Percentiles rank a stretch among this genome's conserved stretches.
Evolutionary conservation across 92 coral and sea anemone genomes (phyloP).

Genomic region (Palythoa grandis): DNA sequence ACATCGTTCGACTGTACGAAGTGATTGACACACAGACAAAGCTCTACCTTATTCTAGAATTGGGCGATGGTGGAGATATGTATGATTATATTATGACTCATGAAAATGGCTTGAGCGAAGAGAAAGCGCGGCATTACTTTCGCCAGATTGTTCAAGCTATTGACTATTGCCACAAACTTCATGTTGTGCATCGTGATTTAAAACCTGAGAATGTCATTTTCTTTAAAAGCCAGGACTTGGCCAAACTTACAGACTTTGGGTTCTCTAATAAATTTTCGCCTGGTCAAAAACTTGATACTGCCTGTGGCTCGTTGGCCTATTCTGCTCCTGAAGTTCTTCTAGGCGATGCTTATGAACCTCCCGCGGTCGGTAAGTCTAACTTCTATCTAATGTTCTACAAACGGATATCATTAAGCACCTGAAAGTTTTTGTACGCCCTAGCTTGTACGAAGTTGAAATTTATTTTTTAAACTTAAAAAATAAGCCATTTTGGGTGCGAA

Average conservation of each 20-base stretch:
- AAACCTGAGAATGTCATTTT: conserved; percentile 99
- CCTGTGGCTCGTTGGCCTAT: conserved; percentile 97
- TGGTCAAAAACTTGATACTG: conserved; percentile 94
- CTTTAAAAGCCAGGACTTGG: conserved; percentile 93
- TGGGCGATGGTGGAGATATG: conserved; percentile 99
- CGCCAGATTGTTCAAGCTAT: conserved; percentile 99
- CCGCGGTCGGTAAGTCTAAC: conserved; percentile 93
- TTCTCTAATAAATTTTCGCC: conserved; percentile 96
- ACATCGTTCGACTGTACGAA: conserved; percentile 96
- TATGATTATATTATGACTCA: conserved; percentile 98
- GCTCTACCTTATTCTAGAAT: conserved; percentile 92
- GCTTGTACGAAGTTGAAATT: background rate
- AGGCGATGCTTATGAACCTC: conserved; percentile 98
- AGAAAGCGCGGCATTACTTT: conserved; percentile 94
- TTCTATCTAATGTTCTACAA: conserved; percentile 14
- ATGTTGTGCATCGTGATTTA: conserved; percentile 96
- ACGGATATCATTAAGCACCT: conserved; percentile 8
- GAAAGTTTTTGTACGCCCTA: background rate
- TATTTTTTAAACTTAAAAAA: background rate
- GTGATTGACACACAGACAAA: conserved; percentile 97
- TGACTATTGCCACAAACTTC: conserved; percentile 96
- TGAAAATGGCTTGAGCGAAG: conserved; percentile 90
- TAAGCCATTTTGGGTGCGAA: background rate
- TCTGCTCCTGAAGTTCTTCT: conserved; percentile 98
- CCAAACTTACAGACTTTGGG: conserved; percentile 98